These are phyloP conservation scores for Agapetus fuscipes DNA, from an alignment of 2,888 invertebrate species.

Conservation along the genomic window DNA sequence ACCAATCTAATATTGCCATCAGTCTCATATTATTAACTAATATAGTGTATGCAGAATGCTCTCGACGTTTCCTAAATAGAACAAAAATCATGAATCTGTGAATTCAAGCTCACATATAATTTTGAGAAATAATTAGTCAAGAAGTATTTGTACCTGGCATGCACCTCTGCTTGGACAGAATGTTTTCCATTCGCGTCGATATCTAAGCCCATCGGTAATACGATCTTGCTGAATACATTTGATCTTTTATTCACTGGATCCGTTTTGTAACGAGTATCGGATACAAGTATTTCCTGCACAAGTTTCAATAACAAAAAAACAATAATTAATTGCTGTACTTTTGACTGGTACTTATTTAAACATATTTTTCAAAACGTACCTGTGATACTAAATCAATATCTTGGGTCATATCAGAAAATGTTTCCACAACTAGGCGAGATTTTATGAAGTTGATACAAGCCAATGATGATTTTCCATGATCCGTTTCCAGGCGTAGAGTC, in stretches of 20 bases:
- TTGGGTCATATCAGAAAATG: slow-evolving; percentile 79
- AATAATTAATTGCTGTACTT: slow-evolving; percentile 3
- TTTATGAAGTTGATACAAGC: slow-evolving; percentile 89
- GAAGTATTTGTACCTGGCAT: slow-evolving; percentile 49
- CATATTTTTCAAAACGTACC: too few species aligned
- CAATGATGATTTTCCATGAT: slow-evolving; percentile 49
- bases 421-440: slow-evolving; percentile 77
- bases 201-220: slow-evolving; percentile 62
- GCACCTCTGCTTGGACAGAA: slow-evolving; percentile 65
- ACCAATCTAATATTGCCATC: slow-evolving; percentile 91
- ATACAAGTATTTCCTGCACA: slow-evolving; percentile 58
- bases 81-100: not conserved
- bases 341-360: too few species aligned
- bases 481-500: slow-evolving; percentile 58
- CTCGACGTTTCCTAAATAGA: slow-evolving; percentile 47
- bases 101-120: too few species aligned
- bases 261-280: slow-evolving; percentile 61
- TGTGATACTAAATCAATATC: slow-evolving; percentile 90
- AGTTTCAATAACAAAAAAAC: slow-evolving; percentile 1
- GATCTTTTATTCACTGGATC: slow-evolving; percentile 61
- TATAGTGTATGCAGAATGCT: slow-evolving; percentile 72
- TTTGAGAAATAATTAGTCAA: too few species aligned
- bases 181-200: slow-evolving; percentile 33
- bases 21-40: slow-evolving; percentile 90
- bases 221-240: slow-evolving; percentile 82